phyloP scores from a whole-genome alignment of 2,113 vertebrate species.

The Cricetomys ansorgei region DNA sequence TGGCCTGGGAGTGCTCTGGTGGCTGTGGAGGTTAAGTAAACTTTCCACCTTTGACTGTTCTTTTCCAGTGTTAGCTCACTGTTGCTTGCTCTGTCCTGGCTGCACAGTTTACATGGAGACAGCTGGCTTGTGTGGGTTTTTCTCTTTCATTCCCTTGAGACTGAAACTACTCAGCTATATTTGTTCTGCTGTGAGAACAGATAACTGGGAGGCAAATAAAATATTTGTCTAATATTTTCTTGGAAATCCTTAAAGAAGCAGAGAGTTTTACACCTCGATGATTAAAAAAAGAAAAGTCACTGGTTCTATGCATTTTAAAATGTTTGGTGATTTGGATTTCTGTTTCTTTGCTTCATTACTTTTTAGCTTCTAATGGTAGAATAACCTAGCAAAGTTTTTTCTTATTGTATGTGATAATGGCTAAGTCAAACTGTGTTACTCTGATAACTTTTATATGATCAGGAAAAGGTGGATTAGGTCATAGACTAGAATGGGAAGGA shows the following conservation, averaged over 20 bases:
- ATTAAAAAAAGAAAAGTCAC: not conserved
- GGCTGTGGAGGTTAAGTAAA: not conserved
- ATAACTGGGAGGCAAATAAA: slow-evolving; percentile 60
- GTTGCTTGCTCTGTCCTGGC: not conserved
- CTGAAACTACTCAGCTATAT: slow-evolving; percentile 47
- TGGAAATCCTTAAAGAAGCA: slow-evolving; percentile 50
- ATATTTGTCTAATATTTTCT: slow-evolving; percentile 70
- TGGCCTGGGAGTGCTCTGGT: not conserved
- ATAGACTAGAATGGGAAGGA: not conserved
- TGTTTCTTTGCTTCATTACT: not conserved
- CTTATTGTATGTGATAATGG: slow-evolving; percentile 13
- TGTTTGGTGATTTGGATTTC: slow-evolving; percentile 37
- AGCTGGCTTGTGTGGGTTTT: slow-evolving; percentile 42
- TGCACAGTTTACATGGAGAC: not conserved
- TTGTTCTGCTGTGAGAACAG: slow-evolving; percentile 64
- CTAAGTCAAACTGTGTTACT: slow-evolving; percentile 17
- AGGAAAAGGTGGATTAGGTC: not conserved
- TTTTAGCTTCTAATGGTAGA: slow-evolving; percentile 47
- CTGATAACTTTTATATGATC: slow-evolving; percentile 41
- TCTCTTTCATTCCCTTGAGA: slow-evolving; percentile 55
- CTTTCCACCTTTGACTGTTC: slow-evolving; percentile 3
- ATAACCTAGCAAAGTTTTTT: not conserved
- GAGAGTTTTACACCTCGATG: slow-evolving; percentile 25
- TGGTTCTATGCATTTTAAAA: not conserved
- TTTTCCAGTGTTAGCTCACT: not conserved